phyloP scores from a whole-genome alignment of 2,888 invertebrate genomes.

The Rhorus exstirpatorius region DNA sequence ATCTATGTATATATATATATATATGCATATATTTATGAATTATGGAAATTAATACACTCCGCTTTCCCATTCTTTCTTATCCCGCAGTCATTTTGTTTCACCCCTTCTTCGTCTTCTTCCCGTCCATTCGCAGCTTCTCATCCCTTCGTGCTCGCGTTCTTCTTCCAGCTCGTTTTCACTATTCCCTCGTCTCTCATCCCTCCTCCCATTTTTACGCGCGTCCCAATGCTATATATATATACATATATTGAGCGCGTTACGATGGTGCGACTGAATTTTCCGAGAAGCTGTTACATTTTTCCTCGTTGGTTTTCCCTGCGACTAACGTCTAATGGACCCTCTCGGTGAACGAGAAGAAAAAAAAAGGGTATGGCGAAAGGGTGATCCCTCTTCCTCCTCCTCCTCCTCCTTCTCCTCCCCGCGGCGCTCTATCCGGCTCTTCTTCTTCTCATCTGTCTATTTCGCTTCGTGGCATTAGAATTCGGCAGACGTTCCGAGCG shows the following conservation, averaged over 20 bases:
- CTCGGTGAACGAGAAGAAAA: slow-evolving; percentile 39
- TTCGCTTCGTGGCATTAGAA: slow-evolving; percentile 68
- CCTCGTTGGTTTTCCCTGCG: slow-evolving; percentile 35
- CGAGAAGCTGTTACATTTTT: slow-evolving; percentile 44
- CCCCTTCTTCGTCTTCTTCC: background rate
- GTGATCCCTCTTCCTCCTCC: slow-evolving; percentile 14
- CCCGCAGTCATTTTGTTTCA: slow-evolving; percentile 48
- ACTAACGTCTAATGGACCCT: slow-evolving; percentile 63
- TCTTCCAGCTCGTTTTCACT: slow-evolving; percentile 73
- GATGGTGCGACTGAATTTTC: slow-evolving; percentile 30
- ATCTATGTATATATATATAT: slow-evolving; percentile 69
- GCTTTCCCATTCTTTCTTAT: slow-evolving; percentile 66
- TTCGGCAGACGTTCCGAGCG: slow-evolving; percentile 67
- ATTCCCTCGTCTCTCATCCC: slow-evolving; percentile 62
- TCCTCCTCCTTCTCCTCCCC: background rate
- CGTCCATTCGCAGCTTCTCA: slow-evolving; percentile 65
- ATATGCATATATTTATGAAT: slow-evolving; percentile 69
- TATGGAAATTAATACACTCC: slow-evolving; percentile 77
- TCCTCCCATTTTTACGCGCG: slow-evolving; percentile 45
- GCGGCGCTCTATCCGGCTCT: background rate
- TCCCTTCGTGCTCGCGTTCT: slow-evolving; percentile 70
- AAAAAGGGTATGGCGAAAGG: slow-evolving; percentile 40
- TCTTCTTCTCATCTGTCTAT: slow-evolving; percentile 44
- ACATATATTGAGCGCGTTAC: slow-evolving; percentile 16
- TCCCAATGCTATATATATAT: slow-evolving; percentile 22